Base-by-base conservation (phyloP, 2,888 invertebrate species). In the Lottia scabra region DNA sequence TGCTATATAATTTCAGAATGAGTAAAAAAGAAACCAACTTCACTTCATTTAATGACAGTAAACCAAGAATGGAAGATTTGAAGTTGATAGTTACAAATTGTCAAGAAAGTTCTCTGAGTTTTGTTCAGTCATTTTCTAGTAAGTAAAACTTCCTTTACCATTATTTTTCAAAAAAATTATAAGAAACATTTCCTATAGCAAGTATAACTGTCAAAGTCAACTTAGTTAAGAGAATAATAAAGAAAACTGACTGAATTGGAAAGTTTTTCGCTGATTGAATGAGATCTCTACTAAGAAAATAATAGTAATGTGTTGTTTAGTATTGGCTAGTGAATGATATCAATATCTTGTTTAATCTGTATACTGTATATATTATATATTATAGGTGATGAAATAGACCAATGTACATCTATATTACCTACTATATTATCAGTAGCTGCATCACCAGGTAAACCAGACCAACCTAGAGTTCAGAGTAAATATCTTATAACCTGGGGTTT, bases 401-500 rank as follows among this genome's bases (percentile, higher is more conserved):
- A 79, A 43, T 82, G 81, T 70, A 79, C 78, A 27, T 77, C 78
- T 70, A 80, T 85, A 27, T 80, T 80, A 27, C 85, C 84, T 56
- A 76, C 80, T n/a, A 81, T 85, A 65, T 81, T 79, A 67, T 85
- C 84, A 43, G 71, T 75, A 19, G 56, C 68, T 26, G 67, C 69
- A 43, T 75, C 75, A 23, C 72, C 75, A 13, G 72, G 69, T 23
- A 75, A 72, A 63, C 27, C 44, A 13, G 75, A 75, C 63, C 67
- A 75, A 8, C 83, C 83, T 10, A 76, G 82, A 10, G 82, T 84
- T 0, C 81, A 82, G 67, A 87, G 84, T 78, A 85, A 85, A 68
- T 84, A 81, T 69, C 79, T 88, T 10, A 85, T 84, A 68, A 87
- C 88, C 8, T 88, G 88, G 88, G 87, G 87, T 0, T 87, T 86